These are phyloP conservation scores for Chloebia gouldiae DNA, from an alignment of 2,113 vertebrate species.

Conservation along the genomic window DNA sequence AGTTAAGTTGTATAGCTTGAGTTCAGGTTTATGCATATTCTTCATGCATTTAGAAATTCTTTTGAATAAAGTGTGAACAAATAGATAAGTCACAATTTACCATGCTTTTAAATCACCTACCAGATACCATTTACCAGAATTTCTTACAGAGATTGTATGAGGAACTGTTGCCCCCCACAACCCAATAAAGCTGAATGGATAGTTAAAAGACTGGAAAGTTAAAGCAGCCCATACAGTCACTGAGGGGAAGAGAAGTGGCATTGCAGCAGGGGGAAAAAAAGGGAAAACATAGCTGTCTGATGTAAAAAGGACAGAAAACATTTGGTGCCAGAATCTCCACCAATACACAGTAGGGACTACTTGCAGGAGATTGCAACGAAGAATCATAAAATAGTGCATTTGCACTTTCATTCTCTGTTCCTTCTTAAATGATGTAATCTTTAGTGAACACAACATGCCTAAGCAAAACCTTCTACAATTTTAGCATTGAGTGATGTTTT, in stretches of 20 bases:
- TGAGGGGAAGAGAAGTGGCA: not conserved
- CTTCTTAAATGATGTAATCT: not conserved
- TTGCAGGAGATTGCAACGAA: not conserved
- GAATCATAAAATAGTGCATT: no score
- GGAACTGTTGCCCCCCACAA: accelerated
- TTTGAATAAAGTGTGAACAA: not conserved
- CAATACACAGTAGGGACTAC: not conserved
- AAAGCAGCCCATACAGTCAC: not conserved
- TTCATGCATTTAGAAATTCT: not conserved
- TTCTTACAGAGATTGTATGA: not conserved
- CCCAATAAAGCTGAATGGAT: not conserved
- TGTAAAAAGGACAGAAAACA: not conserved
- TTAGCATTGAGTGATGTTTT: not conserved
- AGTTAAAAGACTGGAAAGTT: not conserved
- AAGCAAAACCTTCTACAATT: not conserved
- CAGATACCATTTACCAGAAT: not conserved
- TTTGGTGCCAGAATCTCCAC: not conserved
- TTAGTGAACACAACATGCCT: not conserved
- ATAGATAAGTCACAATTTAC: not conserved
- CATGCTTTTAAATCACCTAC: not conserved
- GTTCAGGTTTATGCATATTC: not conserved
- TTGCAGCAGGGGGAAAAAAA: not conserved
- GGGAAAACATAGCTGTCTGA: not conserved
- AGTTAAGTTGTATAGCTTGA: not conserved
- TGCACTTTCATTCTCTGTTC: not conserved